Evolutionary conservation across 2,888 invertebrate species (phyloP), one percentile per base, ranked within the genome.

Genomic region (Kuschelorhynchus macadamiae): DNA sequence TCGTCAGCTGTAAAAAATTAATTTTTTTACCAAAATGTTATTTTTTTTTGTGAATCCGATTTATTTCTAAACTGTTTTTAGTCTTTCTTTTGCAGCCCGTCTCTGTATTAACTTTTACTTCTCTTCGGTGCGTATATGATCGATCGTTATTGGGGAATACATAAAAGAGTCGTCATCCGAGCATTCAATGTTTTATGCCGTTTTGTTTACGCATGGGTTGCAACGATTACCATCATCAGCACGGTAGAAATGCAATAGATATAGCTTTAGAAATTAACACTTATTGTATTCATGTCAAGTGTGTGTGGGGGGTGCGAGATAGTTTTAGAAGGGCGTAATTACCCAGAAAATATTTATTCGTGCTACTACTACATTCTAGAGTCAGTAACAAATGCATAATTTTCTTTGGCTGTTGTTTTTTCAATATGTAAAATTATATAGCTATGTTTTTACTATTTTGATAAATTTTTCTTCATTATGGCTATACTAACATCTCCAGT

Each of bases 141-240:
- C 79, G 81, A 81, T 80, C 78, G 76, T 77, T 77, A 75, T n/a
- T 44, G 17, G 20, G 33, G 64, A 70, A 68, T 74, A 70, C 75
- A 79, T 80, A 79, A 81, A 80, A 79, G 80, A 79, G 79, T 80
- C 79, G 77, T 76, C 67, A 60, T 49, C 30, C 14, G 14, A 72
- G 78, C 78, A 80, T 79, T 80, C 77, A 79, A 78, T 79, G 79
- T 80, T 79, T 79, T 79, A 77, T 77, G 72, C 70, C 49, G 41
- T 49, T n/a, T 67, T 61, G 60, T 53, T 59, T 61, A 61, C 67
- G 67, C 67, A 44, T 61, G 61, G 42, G 53, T 66, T 60, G 17
- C 53, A 12, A 60, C 60, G 44, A 66, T 66, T 65, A 50, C 64
- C 57, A 65, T 64, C 64, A 64, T 64, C 64, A 47, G 20, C 12